Percentiles rank a stretch among this genome's conserved stretches.
These are phyloP conservation scores for Scolopax rusticola DNA, from an alignment of 2,797 vertebrate species.

Conservation along the genomic window DNA sequence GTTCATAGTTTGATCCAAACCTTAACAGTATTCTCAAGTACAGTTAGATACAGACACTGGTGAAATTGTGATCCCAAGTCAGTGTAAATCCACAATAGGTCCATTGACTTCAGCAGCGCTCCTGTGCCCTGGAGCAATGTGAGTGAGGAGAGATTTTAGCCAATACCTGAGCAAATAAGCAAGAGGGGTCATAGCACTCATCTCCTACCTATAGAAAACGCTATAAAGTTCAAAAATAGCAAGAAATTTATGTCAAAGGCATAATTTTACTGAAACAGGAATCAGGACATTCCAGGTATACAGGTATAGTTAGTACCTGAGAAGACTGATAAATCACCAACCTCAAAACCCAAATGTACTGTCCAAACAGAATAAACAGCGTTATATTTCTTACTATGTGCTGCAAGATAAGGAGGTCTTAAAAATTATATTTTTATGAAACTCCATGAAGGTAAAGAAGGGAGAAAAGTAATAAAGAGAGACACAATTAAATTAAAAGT, in stretches of 20 bases:
- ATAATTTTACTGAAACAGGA: conserved; percentile 49
- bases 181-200: conserved; percentile 32
- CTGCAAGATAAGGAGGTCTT: conserved; percentile 16
- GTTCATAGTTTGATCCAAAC: background rate
- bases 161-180: conserved; percentile 36
- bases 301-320: background rate
- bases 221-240: conserved; percentile 47
- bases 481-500: conserved; percentile 60
- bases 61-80: background rate
- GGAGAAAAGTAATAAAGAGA: conserved; percentile 40
- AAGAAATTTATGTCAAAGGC: conserved; percentile 56
- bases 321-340: conserved; percentile 49
- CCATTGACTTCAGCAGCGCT: background rate
- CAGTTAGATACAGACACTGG: background rate
- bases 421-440: conserved; percentile 55
- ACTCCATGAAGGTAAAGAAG: conserved; percentile 19
- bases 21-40: background rate
- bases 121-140: background rate
- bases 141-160: background rate
- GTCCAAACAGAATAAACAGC: conserved; percentile 55
- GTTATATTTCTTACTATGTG: conserved; percentile 51
- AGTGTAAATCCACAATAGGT: background rate
- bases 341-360: conserved; percentile 46
- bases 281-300: background rate
- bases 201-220: conserved; percentile 39